Base-by-base conservation (phyloP, 2,888 invertebrate species). In the Caenorhabditis doughertyi region DNA sequence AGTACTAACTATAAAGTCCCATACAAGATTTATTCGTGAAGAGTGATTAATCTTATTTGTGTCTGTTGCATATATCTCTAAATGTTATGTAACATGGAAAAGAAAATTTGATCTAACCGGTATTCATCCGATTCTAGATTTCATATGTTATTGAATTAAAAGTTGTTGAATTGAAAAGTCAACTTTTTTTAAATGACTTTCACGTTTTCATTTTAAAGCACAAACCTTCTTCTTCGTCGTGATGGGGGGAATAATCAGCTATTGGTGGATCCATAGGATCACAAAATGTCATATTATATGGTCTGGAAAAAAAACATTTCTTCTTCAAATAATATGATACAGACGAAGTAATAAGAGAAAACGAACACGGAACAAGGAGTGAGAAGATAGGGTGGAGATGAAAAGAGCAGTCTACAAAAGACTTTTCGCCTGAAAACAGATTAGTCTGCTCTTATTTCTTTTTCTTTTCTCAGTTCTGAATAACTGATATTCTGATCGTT, bases 401-500 rank as follows among this genome's bases (percentile, higher is more conserved):
- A 11, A 55, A 55, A 53, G 42, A 49, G 70, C 44, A 56, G 70
- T 29, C 55, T 42, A 18, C 32, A 5, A 5, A 2, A 23, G 39
- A 25, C 44, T 55, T 29, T 4, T 53, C 11, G 16, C 44, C 42
- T 60, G 68, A 49, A 55, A 51, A 70, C 56, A 70, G 72, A 72
- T 60, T 42, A 62, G 62, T 56, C 53, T 27, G 53, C 44, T 53
- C 29, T 27, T 16, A 11, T 39, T 27, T 44, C 56, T 56, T 27
- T 56, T 39, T 58, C 44, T 44, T 9, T 39, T 27, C 9, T 42
- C 8, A 27, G 11, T 58, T 49, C 74, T 74, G 55, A 56, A 44
- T 65, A 51, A 58, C 27, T 77, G 68, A 25, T 62, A 68, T 53
- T 68, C 53, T 77, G 68, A 21, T 77, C 68, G 18, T 55, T 77